Percentiles rank a stretch among this genome's conserved stretches.
Evolutionary conservation across 2,113 vertebrate species (phyloP).

Genomic region (Gavia stellata): DNA sequence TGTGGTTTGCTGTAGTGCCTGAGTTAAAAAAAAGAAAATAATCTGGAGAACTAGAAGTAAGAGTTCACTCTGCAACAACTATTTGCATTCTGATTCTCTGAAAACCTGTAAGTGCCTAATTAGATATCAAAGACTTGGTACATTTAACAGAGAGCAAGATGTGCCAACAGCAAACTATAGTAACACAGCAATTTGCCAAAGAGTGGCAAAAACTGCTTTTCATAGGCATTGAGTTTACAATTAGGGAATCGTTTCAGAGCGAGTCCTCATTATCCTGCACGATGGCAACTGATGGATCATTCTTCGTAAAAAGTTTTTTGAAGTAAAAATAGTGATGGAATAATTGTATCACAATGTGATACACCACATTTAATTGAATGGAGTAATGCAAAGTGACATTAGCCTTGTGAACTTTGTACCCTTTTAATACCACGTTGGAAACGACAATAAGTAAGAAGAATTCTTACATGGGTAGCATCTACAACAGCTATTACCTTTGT

Average conservation of each 20-base stretch:
- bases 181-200: neutral
- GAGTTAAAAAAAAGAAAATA: neutral
- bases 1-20: neutral
- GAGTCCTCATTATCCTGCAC: neutral
- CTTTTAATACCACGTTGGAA: neutral
- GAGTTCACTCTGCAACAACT: neutral
- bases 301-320: neutral
- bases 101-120: neutral
- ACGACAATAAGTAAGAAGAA: neutral
- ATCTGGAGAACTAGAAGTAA: slow-evolving; percentile 21
- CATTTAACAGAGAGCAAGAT: neutral
- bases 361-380: neutral
- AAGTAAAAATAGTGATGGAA: neutral
- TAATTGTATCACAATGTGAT: neutral
- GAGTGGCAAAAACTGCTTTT: neutral
- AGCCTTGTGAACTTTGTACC: accelerated
- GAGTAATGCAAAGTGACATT: neutral
- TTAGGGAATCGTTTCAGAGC: neutral
- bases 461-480: neutral
- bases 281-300: neutral
- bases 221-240: neutral
- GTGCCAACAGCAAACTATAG: neutral
- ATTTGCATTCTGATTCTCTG: neutral
- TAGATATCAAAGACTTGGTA: neutral
- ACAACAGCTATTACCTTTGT: neutral